These are phyloP conservation scores for Martes martes DNA, from an alignment of 2,113 vertebrate genomes.

Conservation along the genomic window DNA sequence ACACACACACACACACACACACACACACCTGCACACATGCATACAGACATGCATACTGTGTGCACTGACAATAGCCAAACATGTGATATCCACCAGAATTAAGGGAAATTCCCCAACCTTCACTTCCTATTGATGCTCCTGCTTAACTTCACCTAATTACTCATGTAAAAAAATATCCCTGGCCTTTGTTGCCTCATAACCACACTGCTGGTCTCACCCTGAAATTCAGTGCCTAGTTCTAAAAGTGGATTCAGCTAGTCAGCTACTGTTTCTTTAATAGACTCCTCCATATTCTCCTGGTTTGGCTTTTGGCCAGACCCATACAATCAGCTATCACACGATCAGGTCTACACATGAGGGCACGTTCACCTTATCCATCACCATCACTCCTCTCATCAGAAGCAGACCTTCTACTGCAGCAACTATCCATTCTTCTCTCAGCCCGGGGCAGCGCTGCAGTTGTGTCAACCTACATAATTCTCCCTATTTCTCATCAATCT, in stretches of 20 bases:
- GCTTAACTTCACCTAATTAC: not conserved
- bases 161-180: not conserved
- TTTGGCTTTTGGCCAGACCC: not conserved
- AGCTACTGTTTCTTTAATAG: not conserved
- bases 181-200: not conserved
- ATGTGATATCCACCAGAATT: not conserved
- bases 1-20: not conserved
- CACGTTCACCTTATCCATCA: not conserved
- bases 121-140: not conserved
- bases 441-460: not conserved
- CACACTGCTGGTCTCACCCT: not conserved
- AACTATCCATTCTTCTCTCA: not conserved
- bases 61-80: not conserved
- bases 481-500: not conserved
- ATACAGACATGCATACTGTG: not conserved
- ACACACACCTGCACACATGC: not conserved
- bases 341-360: rapidly evolving
- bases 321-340: not conserved
- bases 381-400: not conserved
- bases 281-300: not conserved
- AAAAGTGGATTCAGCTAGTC: not conserved
- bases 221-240: not conserved
- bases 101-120: not conserved
- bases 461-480: not conserved
- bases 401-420: not conserved